Base-by-base conservation (phyloP, 2,888 invertebrate genomes). In the Habrosyne pyritoides region DNA sequence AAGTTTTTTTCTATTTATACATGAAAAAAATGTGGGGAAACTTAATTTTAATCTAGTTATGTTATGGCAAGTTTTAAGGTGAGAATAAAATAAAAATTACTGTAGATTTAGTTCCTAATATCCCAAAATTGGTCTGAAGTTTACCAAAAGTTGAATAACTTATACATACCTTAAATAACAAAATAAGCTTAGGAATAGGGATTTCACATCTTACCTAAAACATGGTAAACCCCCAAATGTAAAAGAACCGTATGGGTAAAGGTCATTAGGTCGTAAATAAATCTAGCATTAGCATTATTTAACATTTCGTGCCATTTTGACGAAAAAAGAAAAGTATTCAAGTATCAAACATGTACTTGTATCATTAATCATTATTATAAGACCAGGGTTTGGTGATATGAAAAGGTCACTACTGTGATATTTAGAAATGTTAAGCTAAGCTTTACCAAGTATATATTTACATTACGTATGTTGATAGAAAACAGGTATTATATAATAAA, bases 1-100 rank as follows among this genome's bases (percentile, higher is more conserved):
- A 68, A 68, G 54, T 54, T 65, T 65, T 64, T 69, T 58, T 69
- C 64, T 61, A 66, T 47, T 42, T 42, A 18, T 18, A 42, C 7
- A 8, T 6, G 14, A 8, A 8, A 8, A 18, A 18, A 8, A 18
- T 6, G 5, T 36, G 36, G 7, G 36, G 5, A 8, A 18, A n/a
- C 36, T 8, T 42, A 8, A 42, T 18, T 18, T 18, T 12, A 36
- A 42, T 42, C 36, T 36, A 36, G 36, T 36, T 14, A 12, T 30
- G 12, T n/a, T n/a, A n/a, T n/a, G n/a, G n/a, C n/a, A n/a, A n/a
- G n/a, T n/a, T n/a, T n/a, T n/a, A n/a, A n/a, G n/a, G n/a, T n/a
- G n/a, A n/a, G n/a, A n/a, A n/a, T n/a, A n/a, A n/a, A n/a, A n/a
- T n/a, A n/a, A n/a, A n/a, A n/a, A n/a, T n/a, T n/a, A n/a, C n/a